These are phyloP conservation scores for Saccostrea cuccullata DNA, from an alignment of 1,140 invertebrate genomes.

Conservation along the genomic window DNA sequence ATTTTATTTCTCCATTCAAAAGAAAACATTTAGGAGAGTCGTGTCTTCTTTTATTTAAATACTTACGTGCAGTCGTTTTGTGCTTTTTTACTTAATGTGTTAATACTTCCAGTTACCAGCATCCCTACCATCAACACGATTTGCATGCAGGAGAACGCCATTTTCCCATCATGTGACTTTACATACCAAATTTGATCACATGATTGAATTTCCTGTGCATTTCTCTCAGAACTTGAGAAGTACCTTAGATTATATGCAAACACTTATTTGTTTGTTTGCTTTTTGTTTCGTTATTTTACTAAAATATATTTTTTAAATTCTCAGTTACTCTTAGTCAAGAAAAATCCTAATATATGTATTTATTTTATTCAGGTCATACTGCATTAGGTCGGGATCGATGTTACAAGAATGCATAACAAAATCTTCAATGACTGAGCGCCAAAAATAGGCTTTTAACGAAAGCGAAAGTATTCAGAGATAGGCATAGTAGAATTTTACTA, in stretches of 20 bases:
- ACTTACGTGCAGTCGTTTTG: conserved; percentile 74
- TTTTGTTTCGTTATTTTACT: too few relatives aligned
- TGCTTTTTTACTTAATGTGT: conserved; percentile 75
- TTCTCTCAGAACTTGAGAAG: too few relatives aligned
- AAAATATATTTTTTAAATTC: too few relatives aligned
- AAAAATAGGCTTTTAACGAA: not conserved
- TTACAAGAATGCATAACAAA: not conserved
- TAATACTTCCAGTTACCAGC: conserved; percentile 75
- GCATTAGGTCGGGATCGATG: not conserved
- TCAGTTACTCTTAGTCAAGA: too few relatives aligned
- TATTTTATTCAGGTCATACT: too few relatives aligned
- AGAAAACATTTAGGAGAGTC: too few relatives aligned
- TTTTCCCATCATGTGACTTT: conserved; percentile 65
- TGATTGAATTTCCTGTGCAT: not conserved
- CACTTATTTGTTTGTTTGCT: too few relatives aligned
- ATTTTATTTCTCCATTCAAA: too few relatives aligned
- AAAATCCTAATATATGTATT: too few relatives aligned
- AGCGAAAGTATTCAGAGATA: not conserved
- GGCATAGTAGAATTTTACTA: too few relatives aligned
- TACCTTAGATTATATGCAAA: too few relatives aligned
- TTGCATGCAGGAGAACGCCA: conserved; percentile 73
- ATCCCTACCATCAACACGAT: conserved; percentile 74
- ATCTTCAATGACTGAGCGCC: conserved; percentile 9
- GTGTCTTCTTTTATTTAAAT: too few relatives aligned
- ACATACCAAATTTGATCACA: not conserved